Base-by-base conservation (phyloP, 2,797 vertebrate species). In the Halcyon leucocephala region DNA sequence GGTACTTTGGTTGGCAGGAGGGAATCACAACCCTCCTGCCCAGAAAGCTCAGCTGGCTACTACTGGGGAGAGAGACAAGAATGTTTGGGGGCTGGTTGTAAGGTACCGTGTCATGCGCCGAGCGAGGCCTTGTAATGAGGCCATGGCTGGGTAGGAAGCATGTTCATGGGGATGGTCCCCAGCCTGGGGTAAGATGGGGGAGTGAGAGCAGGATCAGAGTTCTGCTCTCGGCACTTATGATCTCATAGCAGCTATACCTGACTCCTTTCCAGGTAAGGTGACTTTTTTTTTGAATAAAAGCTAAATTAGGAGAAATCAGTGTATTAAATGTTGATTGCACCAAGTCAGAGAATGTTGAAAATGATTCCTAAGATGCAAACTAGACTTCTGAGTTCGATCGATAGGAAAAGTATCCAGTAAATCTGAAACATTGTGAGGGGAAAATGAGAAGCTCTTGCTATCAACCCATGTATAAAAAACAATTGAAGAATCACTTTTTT, bases 161-260 rank as follows among this genome's bases (percentile, higher is more conserved):
- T 1, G 29, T 5, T 51, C 0, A 1, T 60, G 52, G 52, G 52
- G 49, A 10, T 2, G 6, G 33, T 8, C 19, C n/a, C 55, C n/a
- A 69, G 37, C 37, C 42, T 14, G n/a, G 52, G 12, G 13, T 14
- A 48, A 60, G 70, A 21, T 4, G 17, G 28, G 21, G 42, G 26
- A 29, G 78, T 3, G 35, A n/a, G 6, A 41, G 61, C 35, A 62
- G 60, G 46, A 21, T 22, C 14, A 9, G 9, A 25, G 2, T 6
- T 37, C 42, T 42, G 55, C 44, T 54, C 39, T 37, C 5, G 13
- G 62, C 26, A 28, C 14, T 48, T 28, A 3, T 1, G 11, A n/a
- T 44, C 37, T 35, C 5, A 4, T 52, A 25, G 51, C 9, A 51
- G 29, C 33, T 33, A 14, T 6, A 21, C n/a, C 18, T 12, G 60